phyloP scores from a whole-genome alignment of 2,888 invertebrate species.

The Athalia cordata region DNA sequence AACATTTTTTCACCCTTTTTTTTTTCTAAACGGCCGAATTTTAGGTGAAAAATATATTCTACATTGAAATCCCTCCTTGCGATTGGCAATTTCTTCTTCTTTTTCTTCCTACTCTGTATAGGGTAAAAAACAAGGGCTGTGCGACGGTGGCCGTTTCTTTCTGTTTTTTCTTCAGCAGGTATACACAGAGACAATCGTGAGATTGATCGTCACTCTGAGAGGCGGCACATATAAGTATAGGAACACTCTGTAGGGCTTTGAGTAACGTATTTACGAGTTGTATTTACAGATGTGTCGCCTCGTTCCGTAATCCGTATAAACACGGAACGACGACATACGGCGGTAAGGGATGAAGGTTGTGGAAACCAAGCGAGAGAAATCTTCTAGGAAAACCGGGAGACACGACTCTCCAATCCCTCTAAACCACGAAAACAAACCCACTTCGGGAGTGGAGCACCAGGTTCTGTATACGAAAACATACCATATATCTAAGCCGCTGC shows the following conservation, averaged over 20 bases:
- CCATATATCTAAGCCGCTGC: background rate
- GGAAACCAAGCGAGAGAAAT: constrained; percentile 15
- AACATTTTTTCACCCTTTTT: too few species aligned
- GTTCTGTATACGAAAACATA: background rate
- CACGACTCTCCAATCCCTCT: constrained; percentile 24
- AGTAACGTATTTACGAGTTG: constrained; percentile 37
- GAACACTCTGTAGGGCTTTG: background rate
- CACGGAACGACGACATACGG: background rate
- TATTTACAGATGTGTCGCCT: constrained; percentile 42
- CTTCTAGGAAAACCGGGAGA: constrained; percentile 30
- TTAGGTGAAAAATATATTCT: too few species aligned
- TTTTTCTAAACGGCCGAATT: too few species aligned
- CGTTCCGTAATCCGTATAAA: constrained; percentile 42
- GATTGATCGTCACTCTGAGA: constrained; percentile 11
- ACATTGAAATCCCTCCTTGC: too few species aligned
- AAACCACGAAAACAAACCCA: constrained; percentile 37
- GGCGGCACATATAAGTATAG: background rate
- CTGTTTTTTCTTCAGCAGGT: background rate
- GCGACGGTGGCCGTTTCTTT: too few species aligned
- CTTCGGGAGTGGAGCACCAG: constrained; percentile 24
- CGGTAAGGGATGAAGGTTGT: too few species aligned
- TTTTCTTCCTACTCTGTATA: too few species aligned
- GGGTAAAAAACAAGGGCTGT: too few species aligned
- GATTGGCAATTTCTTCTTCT: too few species aligned
- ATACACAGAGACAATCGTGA: constrained; percentile 2